Conservation (phyloP, 1,140 invertebrate genomes). For the Epicauta chinensis region DNA sequence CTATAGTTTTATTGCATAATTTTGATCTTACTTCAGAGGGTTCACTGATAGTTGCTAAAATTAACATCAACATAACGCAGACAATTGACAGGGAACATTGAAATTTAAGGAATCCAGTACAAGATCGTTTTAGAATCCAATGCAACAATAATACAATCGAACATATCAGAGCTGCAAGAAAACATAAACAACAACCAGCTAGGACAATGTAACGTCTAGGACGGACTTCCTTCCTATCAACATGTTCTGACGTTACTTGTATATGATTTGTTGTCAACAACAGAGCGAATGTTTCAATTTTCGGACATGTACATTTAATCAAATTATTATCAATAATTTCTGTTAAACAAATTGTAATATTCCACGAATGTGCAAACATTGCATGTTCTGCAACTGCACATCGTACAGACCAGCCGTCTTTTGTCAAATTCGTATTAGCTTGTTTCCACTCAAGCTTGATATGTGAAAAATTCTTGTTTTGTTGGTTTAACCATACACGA, state of each 20-base stretch:
- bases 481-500: slow-evolving; percentile 43
- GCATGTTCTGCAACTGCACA: slow-evolving; percentile 45
- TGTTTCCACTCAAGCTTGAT: slow-evolving; percentile 7
- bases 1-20: neutral
- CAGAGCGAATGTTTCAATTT: slow-evolving; percentile 52
- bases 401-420: slow-evolving; percentile 45
- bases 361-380: slow-evolving; percentile 42
- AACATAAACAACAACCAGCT: slow-evolving; percentile 21
- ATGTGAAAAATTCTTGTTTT: neutral
- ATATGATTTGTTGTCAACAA: slow-evolving; percentile 44
- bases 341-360: slow-evolving; percentile 49
- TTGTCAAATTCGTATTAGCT: slow-evolving; percentile 4
- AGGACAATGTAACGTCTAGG: slow-evolving; percentile 24
- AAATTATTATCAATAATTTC: slow-evolving; percentile 44
- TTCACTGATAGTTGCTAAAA: slow-evolving; percentile 18
- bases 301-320: slow-evolving; percentile 53
- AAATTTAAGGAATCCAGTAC: slow-evolving; percentile 22
- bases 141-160: slow-evolving; percentile 19
- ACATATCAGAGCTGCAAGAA: slow-evolving; percentile 16
- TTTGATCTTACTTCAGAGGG: slow-evolving; percentile 27
- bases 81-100: slow-evolving; percentile 29
- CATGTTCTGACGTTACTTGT: slow-evolving; percentile 15
- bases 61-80: slow-evolving; percentile 21
- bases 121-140: slow-evolving; percentile 23
- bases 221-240: slow-evolving; percentile 5